Evolutionary conservation across 2,888 invertebrate species (phyloP), one percentile per base, ranked within the genome.

Genomic region (Limnephilus rhombicus): DNA sequence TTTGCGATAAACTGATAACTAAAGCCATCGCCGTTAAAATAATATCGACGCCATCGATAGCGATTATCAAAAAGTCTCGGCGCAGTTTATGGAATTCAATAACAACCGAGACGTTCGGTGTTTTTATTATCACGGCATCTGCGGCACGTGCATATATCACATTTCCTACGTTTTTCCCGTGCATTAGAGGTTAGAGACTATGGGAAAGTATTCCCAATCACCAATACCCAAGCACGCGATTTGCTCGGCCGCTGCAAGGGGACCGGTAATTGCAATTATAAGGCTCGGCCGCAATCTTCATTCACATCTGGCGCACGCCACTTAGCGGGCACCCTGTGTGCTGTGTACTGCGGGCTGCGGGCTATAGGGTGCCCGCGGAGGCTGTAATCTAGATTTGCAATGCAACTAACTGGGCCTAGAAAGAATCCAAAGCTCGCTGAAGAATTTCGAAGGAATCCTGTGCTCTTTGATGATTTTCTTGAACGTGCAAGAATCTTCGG

Each of bases 251-350:
- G 37, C 45, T 80, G 80, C 80, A 41, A 89, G 80, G 86, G 85
- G 87, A 85, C 89, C 89, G 49, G 90, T 92, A 92, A 92, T 92
- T 92, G 92, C 92, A 92, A 92, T 92, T 92, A 92, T 85, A 90
- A 89, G 90, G 80, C 86, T 85, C 85, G 45, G 45, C 81, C 12
- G 80, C 49, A 90, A 92, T 92, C 92, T 92, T 18, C 41, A 80
- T 45, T 53, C 81, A 68, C 90, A 92, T 92, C 92, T 89, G 90
- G 92, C 92, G 92, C 92, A 92, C 92, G 92, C 92, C 92, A 92
- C 90, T 80, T 85, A 68, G 80, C 80, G 18, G 45, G 85, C 89
- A 91, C 89, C 83, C 91, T 88, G 89, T 81, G 41, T 34, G 34
- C 31, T 87, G 68, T 29, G 86, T n/a, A 4, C 87, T 13, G 31